These are phyloP conservation scores for Cheilosia vulpina DNA, from an alignment of 2,888 invertebrate species.

Conservation along the genomic window DNA sequence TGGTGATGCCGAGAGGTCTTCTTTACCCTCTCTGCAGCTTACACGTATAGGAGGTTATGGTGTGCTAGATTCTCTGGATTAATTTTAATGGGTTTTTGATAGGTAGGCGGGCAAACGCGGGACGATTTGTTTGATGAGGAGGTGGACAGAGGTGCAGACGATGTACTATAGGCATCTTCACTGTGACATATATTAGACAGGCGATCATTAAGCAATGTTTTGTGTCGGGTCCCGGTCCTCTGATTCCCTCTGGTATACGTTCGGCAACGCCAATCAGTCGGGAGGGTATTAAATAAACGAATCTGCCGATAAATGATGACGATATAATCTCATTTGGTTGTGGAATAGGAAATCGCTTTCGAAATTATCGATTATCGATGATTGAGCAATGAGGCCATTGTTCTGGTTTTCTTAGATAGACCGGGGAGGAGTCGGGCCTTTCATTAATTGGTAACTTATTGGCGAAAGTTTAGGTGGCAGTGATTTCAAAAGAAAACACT, in stretches of 20 bases:
- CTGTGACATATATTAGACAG: constrained; percentile 53
- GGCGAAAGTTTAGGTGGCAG: too few relatives aligned
- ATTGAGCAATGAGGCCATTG: constrained; percentile 47
- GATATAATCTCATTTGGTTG: constrained; percentile 62
- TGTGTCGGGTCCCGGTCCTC: constrained; percentile 23
- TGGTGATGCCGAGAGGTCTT: constrained; percentile 33
- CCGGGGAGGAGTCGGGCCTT: neutral
- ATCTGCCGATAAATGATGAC: constrained; percentile 64
- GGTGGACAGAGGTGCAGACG: constrained; percentile 61
- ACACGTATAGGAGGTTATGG: neutral
- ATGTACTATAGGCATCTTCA: constrained; percentile 19
- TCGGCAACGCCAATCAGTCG: constrained; percentile 9
- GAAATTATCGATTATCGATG: constrained; percentile 44
- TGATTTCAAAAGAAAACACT: too few relatives aligned
- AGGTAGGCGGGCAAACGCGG: constrained; percentile 64
- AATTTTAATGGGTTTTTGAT: constrained; percentile 74
- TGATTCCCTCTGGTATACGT: constrained; percentile 1
- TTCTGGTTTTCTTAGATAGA: constrained; percentile 2
- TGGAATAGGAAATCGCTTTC: constrained; percentile 43
- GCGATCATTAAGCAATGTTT: constrained; percentile 65
- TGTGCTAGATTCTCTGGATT: constrained; percentile 71
- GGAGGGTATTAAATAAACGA: constrained; percentile 60
- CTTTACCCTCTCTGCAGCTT: constrained; percentile 11
- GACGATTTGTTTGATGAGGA: constrained; percentile 42
- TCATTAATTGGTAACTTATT: neutral